Evolutionary conservation across 1,140 invertebrate species (phyloP).

Genomic region (Plodia interpunctella): DNA sequence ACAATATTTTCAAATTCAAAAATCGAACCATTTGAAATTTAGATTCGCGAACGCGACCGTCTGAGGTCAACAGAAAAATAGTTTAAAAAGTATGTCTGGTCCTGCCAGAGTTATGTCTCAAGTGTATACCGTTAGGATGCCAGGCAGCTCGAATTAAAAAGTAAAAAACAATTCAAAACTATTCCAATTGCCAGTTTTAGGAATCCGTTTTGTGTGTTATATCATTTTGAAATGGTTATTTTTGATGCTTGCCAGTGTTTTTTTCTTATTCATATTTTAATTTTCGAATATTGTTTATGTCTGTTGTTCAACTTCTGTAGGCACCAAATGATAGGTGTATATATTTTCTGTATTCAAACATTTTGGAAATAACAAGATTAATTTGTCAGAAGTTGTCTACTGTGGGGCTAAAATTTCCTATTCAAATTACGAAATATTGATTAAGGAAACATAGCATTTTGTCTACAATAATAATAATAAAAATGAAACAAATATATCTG

Average conservation of each 20-base stretch:
- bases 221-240: conserved; percentile 21
- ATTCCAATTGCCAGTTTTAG: conserved; percentile 73
- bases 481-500: not conserved
- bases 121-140: conserved; percentile 72
- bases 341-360: too few relatives aligned
- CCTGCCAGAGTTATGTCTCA: conserved; percentile 67
- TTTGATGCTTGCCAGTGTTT: conserved; percentile 10
- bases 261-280: conserved; percentile 16
- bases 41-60: conserved; percentile 41
- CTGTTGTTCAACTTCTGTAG: too few relatives aligned
- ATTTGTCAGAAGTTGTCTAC: too few relatives aligned
- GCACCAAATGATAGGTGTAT: too few relatives aligned
- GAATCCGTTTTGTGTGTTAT: conserved; percentile 72
- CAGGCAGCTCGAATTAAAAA: conserved; percentile 47
- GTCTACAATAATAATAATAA: too few relatives aligned
- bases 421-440: too few relatives aligned
- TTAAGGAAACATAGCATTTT: too few relatives aligned
- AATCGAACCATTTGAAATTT: conserved; percentile 30
- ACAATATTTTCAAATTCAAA: conserved; percentile 13
- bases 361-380: too few relatives aligned
- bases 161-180: conserved; percentile 66
- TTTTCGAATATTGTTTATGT: conserved; percentile 2
- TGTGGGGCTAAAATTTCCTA: too few relatives aligned
- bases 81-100: conserved; percentile 58
- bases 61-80: conserved; percentile 66